Conservation (phyloP, 2,888 invertebrate species). For the Latrodectus hesperus region DNA sequence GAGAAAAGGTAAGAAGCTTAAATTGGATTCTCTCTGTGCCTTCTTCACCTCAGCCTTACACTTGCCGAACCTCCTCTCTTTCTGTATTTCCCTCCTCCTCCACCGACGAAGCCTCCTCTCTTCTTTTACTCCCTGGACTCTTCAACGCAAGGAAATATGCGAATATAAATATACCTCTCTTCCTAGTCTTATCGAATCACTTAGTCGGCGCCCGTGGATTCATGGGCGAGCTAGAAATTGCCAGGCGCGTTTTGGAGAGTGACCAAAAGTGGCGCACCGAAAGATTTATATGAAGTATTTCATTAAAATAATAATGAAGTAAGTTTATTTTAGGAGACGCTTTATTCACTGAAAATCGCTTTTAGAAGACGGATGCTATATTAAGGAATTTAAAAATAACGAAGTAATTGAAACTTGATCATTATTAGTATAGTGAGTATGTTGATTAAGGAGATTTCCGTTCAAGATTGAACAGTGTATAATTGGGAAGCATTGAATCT, state of each 20-base stretch:
- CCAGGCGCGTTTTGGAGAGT: background rate
- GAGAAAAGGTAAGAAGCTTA: slow-evolving; percentile 61
- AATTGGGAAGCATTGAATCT: too few species aligned
- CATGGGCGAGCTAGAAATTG: slow-evolving; percentile 47
- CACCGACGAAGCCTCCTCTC: background rate
- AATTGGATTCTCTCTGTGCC: slow-evolving; percentile 62
- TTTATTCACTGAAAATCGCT: too few species aligned
- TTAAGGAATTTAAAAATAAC: too few species aligned
- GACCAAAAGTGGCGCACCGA: too few species aligned
- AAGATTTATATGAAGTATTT: too few species aligned
- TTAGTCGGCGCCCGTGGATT: slow-evolving; percentile 41
- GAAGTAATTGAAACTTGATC: too few species aligned
- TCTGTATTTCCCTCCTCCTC: slow-evolving; percentile 13
- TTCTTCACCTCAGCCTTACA: slow-evolving; percentile 62
- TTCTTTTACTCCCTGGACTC: background rate
- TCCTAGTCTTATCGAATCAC: slow-evolving; percentile 55
- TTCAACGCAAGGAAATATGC: background rate
- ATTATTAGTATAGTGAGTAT: too few species aligned
- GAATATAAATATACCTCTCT: slow-evolving; percentile 46
- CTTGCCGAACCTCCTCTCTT: slow-evolving; percentile 22
- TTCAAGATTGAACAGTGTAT: too few species aligned
- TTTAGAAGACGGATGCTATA: too few species aligned
- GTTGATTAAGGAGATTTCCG: too few species aligned
- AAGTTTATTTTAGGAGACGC: too few species aligned
- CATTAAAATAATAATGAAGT: too few species aligned